Conservation (phyloP, 2,113 vertebrate genomes). For the Amblyopsis rosae region DNA sequence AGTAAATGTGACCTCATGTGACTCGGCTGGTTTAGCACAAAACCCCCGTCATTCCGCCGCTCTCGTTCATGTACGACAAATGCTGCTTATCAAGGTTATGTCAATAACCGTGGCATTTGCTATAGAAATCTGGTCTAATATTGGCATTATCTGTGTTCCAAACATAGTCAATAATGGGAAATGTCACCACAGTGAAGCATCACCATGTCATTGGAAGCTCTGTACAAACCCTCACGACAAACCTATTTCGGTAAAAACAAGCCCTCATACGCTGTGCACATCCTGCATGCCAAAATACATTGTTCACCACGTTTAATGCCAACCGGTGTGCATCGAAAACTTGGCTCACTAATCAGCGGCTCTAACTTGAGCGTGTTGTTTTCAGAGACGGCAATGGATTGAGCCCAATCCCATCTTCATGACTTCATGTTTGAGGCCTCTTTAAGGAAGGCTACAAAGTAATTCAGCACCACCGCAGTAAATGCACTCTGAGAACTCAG, state of each 20-base stretch:
- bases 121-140: neutral
- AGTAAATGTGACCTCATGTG: conserved; percentile 54
- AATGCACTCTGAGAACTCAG: conserved; percentile 59
- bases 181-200: conserved; percentile 30
- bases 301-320: conserved; percentile 2
- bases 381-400: conserved; percentile 13
- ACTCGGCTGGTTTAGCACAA: conserved; percentile 43
- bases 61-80: conserved; percentile 22
- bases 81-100: conserved; percentile 20
- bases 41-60: conserved; percentile 22
- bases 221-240: conserved; percentile 20
- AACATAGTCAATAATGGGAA: conserved; percentile 17
- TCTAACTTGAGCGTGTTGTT: conserved; percentile 13
- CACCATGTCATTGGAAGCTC: conserved; percentile 8
- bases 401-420: neutral
- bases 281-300: conserved; percentile 9
- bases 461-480: conserved; percentile 54
- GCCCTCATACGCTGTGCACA: conserved; percentile 14
- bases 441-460: conserved; percentile 55
- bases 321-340: conserved; percentile 27
- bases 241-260: conserved; percentile 20
- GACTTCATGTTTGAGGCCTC: conserved; percentile 26
- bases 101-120: conserved; percentile 27
- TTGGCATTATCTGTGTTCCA: conserved; percentile 7
- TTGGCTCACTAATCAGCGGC: conserved; percentile 4